phyloP scores from a whole-genome alignment of 2,797 vertebrate species.

The Sardinella longiceps region DNA sequence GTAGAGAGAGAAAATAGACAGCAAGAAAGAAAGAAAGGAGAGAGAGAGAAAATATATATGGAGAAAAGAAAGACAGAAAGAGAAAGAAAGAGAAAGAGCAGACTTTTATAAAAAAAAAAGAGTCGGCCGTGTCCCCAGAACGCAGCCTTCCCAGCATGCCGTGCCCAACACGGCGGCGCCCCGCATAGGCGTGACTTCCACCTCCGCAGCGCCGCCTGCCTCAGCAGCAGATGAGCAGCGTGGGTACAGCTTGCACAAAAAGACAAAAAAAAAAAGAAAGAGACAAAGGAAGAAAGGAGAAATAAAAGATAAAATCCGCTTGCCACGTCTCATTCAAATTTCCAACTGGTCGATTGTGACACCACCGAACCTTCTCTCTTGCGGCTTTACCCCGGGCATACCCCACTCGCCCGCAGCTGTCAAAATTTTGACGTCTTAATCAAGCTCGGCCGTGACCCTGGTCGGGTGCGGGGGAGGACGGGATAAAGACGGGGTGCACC shows the following conservation, averaged over 20 bases:
- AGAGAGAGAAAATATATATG: not conserved
- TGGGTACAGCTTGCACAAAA: constrained; percentile 15
- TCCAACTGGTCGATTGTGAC: constrained; percentile 11
- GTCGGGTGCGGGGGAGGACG: constrained; percentile 52
- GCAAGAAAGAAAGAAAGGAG: not conserved
- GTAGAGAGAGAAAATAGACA: not conserved
- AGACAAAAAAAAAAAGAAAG: constrained; percentile 5
- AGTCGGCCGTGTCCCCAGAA: not conserved
- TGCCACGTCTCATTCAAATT: constrained; percentile 37
- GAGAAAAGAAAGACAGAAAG: not conserved
- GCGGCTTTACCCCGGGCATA: constrained; percentile 69
- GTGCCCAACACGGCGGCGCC: not conserved
- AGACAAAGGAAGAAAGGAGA: constrained; percentile 32
- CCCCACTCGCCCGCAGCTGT: constrained; percentile 84
- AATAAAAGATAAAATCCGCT: constrained; percentile 28
- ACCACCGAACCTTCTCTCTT: constrained; percentile 21
- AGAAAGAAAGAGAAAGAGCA: not conserved
- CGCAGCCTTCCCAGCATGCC: constrained; percentile 29
- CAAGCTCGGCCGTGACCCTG: constrained; percentile 86
- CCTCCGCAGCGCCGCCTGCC: constrained; percentile 27
- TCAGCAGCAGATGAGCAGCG: constrained; percentile 47
- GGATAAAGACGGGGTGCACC: constrained; percentile 76
- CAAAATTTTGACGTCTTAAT: constrained; percentile 95
- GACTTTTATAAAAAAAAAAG: not conserved
- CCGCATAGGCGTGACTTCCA: constrained; percentile 39